A percentile compares a stretch with the other conserved stretches of the same genome.
phyloP scores from a whole-genome alignment of 1,140 invertebrate genomes.

The Rhopalosiphum padi region DNA sequence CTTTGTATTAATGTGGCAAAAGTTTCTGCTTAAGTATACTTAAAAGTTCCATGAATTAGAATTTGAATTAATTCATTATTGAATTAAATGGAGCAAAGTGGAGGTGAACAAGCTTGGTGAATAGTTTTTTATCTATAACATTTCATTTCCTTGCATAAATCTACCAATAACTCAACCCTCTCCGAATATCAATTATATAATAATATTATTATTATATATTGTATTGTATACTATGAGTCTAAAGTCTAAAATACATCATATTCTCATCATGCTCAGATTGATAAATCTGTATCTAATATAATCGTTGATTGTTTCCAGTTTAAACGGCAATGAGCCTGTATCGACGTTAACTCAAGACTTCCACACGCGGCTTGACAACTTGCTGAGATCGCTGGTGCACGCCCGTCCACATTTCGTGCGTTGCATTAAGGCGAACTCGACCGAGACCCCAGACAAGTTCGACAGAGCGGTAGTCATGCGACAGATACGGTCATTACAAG shows the following conservation, averaged over 20 bases:
- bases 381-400: constrained; percentile 88
- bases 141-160: no score
- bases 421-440: constrained; percentile 85
- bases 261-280: background rate
- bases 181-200: no score
- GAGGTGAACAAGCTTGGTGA: no score
- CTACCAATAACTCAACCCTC: no score
- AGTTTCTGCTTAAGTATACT: no score
- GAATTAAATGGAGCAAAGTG: no score
- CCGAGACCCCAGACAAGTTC: constrained; percentile 79
- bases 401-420: constrained; percentile 92
- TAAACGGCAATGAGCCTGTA: constrained; percentile 86
- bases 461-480: constrained; percentile 81
- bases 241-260: background rate
- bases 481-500: constrained; percentile 88
- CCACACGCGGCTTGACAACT: constrained; percentile 89
- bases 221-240: no score
- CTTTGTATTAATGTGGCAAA: no score
- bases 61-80: no score
- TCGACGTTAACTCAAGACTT: constrained; percentile 94
- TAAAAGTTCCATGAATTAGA: no score
- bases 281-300: background rate
- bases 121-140: no score
- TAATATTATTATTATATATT: no score
- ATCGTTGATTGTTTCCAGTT: constrained; percentile 63